Conservation (phyloP, 2,113 vertebrate genomes). For the Anoplopoma fimbria region DNA sequence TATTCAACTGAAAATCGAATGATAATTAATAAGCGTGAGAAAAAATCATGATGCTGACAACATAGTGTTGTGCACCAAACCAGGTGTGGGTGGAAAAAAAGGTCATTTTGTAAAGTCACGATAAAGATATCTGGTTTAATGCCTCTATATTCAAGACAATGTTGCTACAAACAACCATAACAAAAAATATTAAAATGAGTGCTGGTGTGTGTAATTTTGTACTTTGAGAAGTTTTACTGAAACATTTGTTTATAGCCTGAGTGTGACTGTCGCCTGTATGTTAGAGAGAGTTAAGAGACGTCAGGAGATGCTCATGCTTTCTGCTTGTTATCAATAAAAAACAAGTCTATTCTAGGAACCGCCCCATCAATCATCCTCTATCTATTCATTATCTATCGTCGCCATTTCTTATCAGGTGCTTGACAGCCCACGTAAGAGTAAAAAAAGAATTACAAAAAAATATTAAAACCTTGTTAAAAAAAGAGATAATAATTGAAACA, state of each 20-base stretch:
- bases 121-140: background rate
- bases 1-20: background rate
- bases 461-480: background rate
- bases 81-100: background rate
- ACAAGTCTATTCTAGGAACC: background rate
- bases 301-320: conserved; percentile 6
- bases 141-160: background rate
- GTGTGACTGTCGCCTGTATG: background rate
- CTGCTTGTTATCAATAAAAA: too few species aligned
- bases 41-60: background rate
- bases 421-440: conserved; percentile 7
- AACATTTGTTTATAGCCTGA: background rate
- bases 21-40: background rate
- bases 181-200: background rate
- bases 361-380: conserved; percentile 9
- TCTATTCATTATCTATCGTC: too few species aligned
- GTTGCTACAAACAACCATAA: background rate
- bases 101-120: background rate
- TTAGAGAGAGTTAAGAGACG: background rate
- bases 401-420: background rate
- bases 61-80: background rate
- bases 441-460: background rate
- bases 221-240: background rate
- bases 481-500: background rate
- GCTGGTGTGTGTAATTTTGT: background rate